phyloP scores from a whole-genome alignment of 2,113 vertebrate genomes.

The Malurus elegans region DNA sequence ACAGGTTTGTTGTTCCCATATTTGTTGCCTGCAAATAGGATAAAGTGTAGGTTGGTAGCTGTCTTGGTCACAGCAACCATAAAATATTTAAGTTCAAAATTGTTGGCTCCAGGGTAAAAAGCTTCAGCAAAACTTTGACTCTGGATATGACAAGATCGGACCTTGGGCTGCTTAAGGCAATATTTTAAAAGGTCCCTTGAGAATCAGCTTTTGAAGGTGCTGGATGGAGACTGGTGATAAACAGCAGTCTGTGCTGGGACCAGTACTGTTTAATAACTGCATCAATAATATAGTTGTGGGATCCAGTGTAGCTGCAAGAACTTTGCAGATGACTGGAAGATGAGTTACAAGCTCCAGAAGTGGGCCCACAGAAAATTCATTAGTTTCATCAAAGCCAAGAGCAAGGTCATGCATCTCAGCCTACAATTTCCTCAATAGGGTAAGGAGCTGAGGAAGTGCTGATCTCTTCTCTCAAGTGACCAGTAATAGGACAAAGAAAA shows the following conservation, averaged over 20 bases:
- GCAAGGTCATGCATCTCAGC: background rate
- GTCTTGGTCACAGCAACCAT: background rate
- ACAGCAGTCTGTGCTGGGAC: background rate
- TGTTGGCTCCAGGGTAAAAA: background rate
- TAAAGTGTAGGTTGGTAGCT: background rate
- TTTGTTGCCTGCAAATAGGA: background rate
- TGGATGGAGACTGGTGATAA: background rate
- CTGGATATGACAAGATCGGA: background rate
- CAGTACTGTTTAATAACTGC: background rate
- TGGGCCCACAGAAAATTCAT: too few relatives aligned
- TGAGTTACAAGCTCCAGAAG: background rate
- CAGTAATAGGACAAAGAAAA: background rate
- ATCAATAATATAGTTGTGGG: too few relatives aligned
- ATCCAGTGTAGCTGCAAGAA: background rate
- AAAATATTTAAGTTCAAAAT: background rate
- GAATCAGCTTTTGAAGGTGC: background rate
- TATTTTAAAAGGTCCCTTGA: background rate
- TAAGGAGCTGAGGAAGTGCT: background rate
- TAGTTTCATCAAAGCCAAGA: background rate
- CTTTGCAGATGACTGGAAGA: background rate
- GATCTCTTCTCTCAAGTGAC: background rate
- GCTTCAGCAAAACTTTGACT: background rate
- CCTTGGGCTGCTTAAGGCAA: background rate
- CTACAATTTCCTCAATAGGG: fast-evolving
- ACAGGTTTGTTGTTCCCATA: background rate